Base-by-base conservation (phyloP, 1,140 invertebrate genomes). In the Prorops nasuta region DNA sequence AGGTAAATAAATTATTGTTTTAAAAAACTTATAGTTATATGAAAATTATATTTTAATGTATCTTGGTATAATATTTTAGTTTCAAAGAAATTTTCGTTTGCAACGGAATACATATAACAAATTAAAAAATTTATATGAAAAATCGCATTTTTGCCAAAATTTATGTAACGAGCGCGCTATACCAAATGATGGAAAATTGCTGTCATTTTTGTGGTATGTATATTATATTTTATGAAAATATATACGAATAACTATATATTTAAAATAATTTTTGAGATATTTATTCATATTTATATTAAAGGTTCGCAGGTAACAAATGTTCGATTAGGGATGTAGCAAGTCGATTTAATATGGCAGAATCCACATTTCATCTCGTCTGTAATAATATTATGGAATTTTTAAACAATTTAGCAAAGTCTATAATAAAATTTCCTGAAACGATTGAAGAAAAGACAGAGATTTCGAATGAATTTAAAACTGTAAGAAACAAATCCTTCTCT, bases 271-370 rank as follows among this genome's bases (percentile, higher is more conserved):
- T n/a, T n/a, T n/a, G n/a, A n/a, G n/a, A n/a, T n/a, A n/a, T n/a
- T n/a, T n/a, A n/a, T n/a, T n/a, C n/a, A n/a, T n/a, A n/a, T n/a
- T 28, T 22, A 18, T 15, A 35, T 21, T 20, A 21, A 12, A 57
- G 45, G 50, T 57, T 53, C 38, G 55, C 55, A 17, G 43, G 15
- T 16, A 49, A 57, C 20, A 57, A 57, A 37, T 44, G 45, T 1
- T 49, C 51, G 1, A 34, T 47, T 6, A 36, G 46, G 12, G 12
- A 45, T 28, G 50, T 53, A 16, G 24, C 46, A 8, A 28, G 40
- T 36, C 14, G 49, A 16, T 50, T 46, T 49, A 36, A 43, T 3
- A 19, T 24, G 9, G 47, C 22, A 20, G 49, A 46, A 34, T 31
- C 43, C 39, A 44, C 48, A 28, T 18, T 34, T 1, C 49, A 51